Percentiles rank a stretch among this genome's conserved stretches.
phyloP scores from a whole-genome alignment of 1,140 invertebrate species.

The Habropoda laboriosa region DNA sequence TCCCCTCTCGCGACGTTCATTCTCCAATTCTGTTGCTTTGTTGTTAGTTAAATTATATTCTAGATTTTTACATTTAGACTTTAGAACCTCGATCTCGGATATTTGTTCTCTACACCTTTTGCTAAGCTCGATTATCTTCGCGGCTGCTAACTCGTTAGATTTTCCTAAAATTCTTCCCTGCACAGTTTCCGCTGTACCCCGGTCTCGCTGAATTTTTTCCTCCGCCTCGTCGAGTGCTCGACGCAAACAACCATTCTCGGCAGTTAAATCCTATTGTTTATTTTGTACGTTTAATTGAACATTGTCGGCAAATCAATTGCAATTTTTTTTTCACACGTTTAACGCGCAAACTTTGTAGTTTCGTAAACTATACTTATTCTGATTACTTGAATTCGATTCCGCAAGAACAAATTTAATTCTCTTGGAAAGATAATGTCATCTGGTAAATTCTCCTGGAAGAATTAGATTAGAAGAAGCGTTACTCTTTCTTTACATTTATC shows the following conservation, averaged over 20 bases:
- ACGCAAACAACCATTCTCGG: constrained; percentile 74
- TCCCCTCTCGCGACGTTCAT: constrained; percentile 33
- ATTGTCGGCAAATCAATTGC: neutral
- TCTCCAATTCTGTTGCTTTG: constrained; percentile 59
- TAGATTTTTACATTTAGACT: constrained; percentile 75
- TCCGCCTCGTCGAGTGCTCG: constrained; percentile 61
- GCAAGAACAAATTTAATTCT: constrained; percentile 73
- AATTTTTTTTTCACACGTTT: neutral
- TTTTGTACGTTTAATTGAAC: constrained; percentile 6
- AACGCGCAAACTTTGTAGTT: neutral
- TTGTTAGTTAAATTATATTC: constrained; percentile 63
- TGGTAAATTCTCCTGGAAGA: constrained; percentile 56
- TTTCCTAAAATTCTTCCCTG: constrained; percentile 33
- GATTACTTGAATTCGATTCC: constrained; percentile 73
- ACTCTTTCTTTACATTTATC: constrained; percentile 3
- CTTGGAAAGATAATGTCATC: constrained; percentile 70
- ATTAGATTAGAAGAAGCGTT: neutral
- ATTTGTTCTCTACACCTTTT: constrained; percentile 79
- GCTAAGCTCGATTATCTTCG: constrained; percentile 80
- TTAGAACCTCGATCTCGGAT: constrained; percentile 76
- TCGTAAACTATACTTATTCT: neutral
- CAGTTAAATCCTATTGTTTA: constrained; percentile 71
- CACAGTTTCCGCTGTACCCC: neutral
- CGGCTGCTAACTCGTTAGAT: constrained; percentile 62
- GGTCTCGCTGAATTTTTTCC: constrained; percentile 46